Evolutionary conservation across 37 sponge, comb jelly and placozoan species (phyloP).

Genomic region (Ianthella basta): DNA sequence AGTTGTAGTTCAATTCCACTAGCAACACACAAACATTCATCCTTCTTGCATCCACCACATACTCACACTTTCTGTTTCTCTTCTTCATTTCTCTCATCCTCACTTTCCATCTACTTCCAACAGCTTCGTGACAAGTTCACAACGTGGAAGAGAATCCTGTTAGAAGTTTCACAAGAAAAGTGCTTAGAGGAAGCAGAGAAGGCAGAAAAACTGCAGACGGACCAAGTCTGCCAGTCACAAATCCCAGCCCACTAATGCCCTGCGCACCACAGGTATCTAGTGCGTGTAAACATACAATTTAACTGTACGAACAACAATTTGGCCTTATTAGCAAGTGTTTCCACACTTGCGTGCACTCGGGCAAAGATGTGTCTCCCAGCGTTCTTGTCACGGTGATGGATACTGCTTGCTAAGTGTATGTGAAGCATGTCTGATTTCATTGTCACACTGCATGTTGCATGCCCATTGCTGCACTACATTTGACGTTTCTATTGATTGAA

Average conservation of each 20-base stretch:
- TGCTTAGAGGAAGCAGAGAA: constrained; percentile 22
- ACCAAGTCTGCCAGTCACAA: too few relatives aligned
- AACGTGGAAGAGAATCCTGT: constrained; percentile 20
- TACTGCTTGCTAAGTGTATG: too few relatives aligned
- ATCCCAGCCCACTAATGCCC: background rate
- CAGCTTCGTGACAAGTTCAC: constrained; percentile 14
- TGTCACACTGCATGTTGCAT: too few relatives aligned
- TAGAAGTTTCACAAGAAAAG: constrained; percentile 16
- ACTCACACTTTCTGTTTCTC: background rate
- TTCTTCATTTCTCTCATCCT: background rate
- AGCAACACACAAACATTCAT: too few relatives aligned
- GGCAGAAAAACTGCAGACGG: background rate
- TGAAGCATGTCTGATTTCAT: too few relatives aligned
- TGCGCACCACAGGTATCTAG: background rate
- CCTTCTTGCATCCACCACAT: background rate
- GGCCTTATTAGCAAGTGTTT: background rate
- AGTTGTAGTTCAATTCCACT: too few relatives aligned
- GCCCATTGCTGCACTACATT: too few relatives aligned
- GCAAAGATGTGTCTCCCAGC: too few relatives aligned
- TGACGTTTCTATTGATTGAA: too few relatives aligned
- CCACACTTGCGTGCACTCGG: background rate
- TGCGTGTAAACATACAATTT: background rate
- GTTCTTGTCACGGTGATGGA: too few relatives aligned
- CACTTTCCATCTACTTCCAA: background rate
- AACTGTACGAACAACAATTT: background rate